These are phyloP conservation scores for Cyprinodon brontotheroides DNA, from an alignment of 2,113 vertebrate genomes.

Conservation along the genomic window DNA sequence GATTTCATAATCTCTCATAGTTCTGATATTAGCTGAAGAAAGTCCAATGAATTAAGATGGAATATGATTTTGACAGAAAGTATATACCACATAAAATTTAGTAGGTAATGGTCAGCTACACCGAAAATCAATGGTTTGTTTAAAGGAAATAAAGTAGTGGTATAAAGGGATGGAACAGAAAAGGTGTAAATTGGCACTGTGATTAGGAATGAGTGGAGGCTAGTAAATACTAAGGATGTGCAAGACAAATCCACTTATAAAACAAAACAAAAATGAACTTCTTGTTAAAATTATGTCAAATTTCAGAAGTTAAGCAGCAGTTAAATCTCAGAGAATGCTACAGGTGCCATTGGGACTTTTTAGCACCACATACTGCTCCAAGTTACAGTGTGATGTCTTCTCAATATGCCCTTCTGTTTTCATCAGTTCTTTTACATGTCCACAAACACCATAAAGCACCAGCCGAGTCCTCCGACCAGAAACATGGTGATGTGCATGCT, in stretches of 20 bases:
- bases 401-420: neutral
- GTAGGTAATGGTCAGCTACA: neutral
- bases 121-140: neutral
- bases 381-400: constrained; percentile 8
- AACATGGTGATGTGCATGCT: constrained; percentile 97
- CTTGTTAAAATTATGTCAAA: too few species aligned
- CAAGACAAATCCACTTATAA: too few species aligned
- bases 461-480: constrained; percentile 94
- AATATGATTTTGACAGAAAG: neutral
- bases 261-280: too few species aligned
- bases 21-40: neutral
- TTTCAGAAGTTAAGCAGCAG: neutral
- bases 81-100: too few species aligned
- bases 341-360: neutral
- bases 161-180: too few species aligned
- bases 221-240: too few species aligned
- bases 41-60: neutral
- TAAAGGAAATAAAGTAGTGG: neutral
- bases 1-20: neutral
- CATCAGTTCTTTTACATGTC: constrained; percentile 85
- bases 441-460: constrained; percentile 99
- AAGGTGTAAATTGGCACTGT: neutral
- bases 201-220: neutral
- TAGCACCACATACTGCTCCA: neutral
- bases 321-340: constrained; percentile 8